Evolutionary conservation across 2,113 vertebrate species (phyloP), one percentile per base, ranked within the genome.

Genomic region (Pachyramphus minor): DNA sequence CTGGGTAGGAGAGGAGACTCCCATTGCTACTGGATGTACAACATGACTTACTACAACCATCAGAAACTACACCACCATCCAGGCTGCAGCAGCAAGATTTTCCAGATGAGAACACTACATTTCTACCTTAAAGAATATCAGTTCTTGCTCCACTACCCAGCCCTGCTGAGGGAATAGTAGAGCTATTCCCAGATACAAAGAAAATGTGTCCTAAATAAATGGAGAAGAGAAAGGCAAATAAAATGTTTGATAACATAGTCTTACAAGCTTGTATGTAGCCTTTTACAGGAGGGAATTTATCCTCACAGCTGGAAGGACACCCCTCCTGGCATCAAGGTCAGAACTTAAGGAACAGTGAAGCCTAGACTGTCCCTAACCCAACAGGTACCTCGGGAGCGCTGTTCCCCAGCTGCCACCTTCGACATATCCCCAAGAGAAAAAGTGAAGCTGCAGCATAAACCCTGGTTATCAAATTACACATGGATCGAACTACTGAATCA

Each of bases 351-450:
- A 90, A 35, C 3, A 0, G 19, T 45, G 52, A 12, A 59, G 37
- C 44, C 23, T 2, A 45, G 60, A 22, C 1, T 28, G 56, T 37
- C 33, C 83, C 45, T 39, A 72, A 18, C 13, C 31, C 78, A 44
- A 7, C 0, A 0, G 0, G 13, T 41, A n/a, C 31, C 66, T 56
- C 0, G 2, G 30, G 24, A 62, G 41, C 3, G 42, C 19, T 1
- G 0, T 8, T 42, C 66, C n/a, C 49, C 5, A 4, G 25, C 63
- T 35, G 37, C 67, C 39, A 20, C 11, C 58, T 64, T 73, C 62
- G 15, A 7, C 1, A 0, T 17, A 14, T 9, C 52, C 50, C 58
- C 53, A 24, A 27, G 60, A 53, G 50, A 28, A 80, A 87, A 78
- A 78, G 66, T 1, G 0, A 62, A 64, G 20, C 67, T 33, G 20